A percentile compares a stretch with the other conserved stretches of the same genome.
Evolutionary conservation across 2,797 vertebrate species (phyloP).

Genomic region (Phrynocephalus forsythii): DNA sequence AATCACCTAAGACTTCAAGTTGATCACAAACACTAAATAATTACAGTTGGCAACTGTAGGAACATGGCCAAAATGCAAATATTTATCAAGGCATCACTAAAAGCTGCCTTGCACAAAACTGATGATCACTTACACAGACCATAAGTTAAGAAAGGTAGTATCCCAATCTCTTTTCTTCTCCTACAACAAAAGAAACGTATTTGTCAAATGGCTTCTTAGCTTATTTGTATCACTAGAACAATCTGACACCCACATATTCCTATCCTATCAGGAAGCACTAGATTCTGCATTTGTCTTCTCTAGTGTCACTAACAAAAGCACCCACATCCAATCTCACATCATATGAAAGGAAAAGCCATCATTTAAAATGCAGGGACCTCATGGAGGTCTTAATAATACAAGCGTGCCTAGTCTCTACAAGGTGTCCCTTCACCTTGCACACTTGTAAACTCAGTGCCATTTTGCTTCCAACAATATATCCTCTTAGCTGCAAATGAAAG

Average conservation of each 20-base stretch:
- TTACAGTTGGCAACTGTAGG: not conserved
- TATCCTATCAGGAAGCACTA: not conserved
- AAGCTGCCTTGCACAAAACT: not conserved
- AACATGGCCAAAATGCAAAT: not conserved
- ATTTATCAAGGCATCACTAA: not conserved
- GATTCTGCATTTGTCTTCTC: not conserved
- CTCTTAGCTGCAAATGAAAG: not conserved
- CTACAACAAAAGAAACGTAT: not conserved
- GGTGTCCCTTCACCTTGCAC: not conserved
- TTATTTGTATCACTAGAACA: not conserved
- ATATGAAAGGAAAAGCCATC: not conserved
- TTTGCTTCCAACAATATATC: not conserved
- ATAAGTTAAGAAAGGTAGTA: too few species aligned
- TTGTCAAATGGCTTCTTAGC: not conserved
- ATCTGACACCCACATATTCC: not conserved
- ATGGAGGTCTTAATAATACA: not conserved
- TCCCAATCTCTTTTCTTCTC: too few species aligned
- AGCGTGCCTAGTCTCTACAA: not conserved
- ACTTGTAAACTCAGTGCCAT: not conserved
- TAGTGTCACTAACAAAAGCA: not conserved
- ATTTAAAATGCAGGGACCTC: not conserved
- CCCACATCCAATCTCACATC: not conserved
- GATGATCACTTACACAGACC: too few species aligned
- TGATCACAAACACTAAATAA: not conserved
- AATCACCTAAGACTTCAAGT: not conserved